These are phyloP conservation scores for Enteromius paludinosus DNA, from an alignment of 2,797 vertebrate species.

Conservation along the genomic window DNA sequence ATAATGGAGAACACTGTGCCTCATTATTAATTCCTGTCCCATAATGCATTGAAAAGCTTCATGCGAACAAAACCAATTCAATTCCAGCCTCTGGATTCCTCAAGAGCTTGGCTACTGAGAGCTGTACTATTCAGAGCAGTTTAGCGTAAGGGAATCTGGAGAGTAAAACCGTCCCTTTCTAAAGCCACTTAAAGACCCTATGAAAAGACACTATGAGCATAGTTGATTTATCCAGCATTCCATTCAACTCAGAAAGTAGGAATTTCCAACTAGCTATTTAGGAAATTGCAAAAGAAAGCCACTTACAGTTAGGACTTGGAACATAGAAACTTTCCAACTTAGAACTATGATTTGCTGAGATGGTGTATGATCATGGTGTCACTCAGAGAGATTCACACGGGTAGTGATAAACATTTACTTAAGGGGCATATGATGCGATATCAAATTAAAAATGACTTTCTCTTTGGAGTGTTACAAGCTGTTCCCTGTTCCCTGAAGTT, in stretches of 20 bases:
- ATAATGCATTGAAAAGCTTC: conserved; percentile 35
- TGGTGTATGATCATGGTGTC: background rate
- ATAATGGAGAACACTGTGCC: conserved; percentile 43
- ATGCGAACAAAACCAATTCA: conserved; percentile 43
- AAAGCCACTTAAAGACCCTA: conserved; percentile 26
- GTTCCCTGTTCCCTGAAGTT: too few species aligned
- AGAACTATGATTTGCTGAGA: background rate
- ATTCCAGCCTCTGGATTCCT: conserved; percentile 35
- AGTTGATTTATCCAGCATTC: background rate
- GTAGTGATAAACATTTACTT: background rate
- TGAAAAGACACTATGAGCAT: conserved; percentile 10
- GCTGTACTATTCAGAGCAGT: conserved; percentile 26
- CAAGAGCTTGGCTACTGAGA: conserved; percentile 31
- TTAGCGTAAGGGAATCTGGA: conserved; percentile 7
- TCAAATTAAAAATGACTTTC: too few species aligned
- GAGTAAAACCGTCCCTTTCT: conserved; percentile 28
- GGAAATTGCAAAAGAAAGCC: conserved; percentile 3
- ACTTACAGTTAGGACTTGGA: background rate
- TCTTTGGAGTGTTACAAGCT: too few species aligned
- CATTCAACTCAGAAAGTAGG: conserved; percentile 10
- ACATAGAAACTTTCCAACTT: background rate
- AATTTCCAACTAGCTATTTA: background rate
- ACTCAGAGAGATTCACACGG: background rate
- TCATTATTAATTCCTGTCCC: conserved; percentile 36
- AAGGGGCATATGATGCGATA: too few species aligned